Conservation (phyloP, 2,888 invertebrate genomes). For the Drosophila cyrtoloma region DNA sequence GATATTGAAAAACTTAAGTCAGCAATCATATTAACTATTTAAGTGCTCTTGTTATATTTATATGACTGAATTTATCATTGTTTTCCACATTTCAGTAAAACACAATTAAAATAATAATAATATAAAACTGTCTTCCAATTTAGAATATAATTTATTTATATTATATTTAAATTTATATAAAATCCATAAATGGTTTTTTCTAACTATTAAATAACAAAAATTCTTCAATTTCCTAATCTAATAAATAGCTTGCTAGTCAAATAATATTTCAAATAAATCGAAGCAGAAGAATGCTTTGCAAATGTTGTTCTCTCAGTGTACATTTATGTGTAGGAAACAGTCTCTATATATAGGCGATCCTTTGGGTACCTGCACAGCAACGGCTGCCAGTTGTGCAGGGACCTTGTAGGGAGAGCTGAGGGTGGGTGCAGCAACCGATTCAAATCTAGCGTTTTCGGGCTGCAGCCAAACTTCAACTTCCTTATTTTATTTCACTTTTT, state of each 20-base stretch:
- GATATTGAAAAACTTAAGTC: neutral
- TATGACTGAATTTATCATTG: neutral
- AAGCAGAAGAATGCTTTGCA: neutral
- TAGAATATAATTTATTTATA: neutral
- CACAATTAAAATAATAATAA: neutral
- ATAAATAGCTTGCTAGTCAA: neutral
- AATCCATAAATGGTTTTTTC: neutral
- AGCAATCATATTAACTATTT: neutral
- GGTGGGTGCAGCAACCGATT: slow-evolving; percentile 67
- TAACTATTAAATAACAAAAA: neutral
- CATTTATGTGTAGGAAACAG: slow-evolving; percentile 23
- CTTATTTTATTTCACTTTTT: slow-evolving; percentile 26
- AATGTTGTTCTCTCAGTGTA: slow-evolving; percentile 7
- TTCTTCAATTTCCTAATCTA: neutral
- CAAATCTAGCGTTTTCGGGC: slow-evolving; percentile 65
- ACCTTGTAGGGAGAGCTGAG: slow-evolving; percentile 26
- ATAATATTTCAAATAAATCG: neutral
- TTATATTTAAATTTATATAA: neutral
- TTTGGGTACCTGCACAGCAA: slow-evolving; percentile 43
- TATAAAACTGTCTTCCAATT: too few species aligned
- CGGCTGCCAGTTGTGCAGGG: slow-evolving; percentile 40
- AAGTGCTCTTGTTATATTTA: neutral
- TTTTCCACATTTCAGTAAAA: neutral
- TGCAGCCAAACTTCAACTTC: slow-evolving; percentile 50
- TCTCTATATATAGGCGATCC: slow-evolving; percentile 42